Evolutionary conservation across 2,888 invertebrate genomes (phyloP).

Genomic region (Ischnura elegans): DNA sequence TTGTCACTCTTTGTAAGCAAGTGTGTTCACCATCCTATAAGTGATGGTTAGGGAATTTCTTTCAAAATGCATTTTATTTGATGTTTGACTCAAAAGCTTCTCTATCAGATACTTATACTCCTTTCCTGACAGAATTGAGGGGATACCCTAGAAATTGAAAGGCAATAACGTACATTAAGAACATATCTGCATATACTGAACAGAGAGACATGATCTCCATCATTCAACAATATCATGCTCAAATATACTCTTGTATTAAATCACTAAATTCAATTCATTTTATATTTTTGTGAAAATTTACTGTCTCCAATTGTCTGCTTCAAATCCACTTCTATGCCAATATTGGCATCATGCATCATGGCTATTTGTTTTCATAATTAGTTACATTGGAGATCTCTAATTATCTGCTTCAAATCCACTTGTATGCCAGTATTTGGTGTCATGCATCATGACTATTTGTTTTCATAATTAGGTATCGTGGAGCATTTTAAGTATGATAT

Average conservation of each 20-base stretch:
- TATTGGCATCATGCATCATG: not conserved
- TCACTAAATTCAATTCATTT: slow-evolving; percentile 47
- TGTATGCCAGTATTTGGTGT: not conserved
- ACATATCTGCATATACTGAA: slow-evolving; percentile 50
- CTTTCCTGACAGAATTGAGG: slow-evolving; percentile 33
- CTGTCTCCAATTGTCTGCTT: slow-evolving; percentile 17
- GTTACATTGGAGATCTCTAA: not conserved
- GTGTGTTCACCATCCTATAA: slow-evolving; percentile 57
- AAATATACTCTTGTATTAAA: slow-evolving; percentile 16
- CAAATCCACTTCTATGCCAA: not conserved
- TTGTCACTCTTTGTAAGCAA: slow-evolving; percentile 20
- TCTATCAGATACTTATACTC: slow-evolving; percentile 42
- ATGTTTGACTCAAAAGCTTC: slow-evolving; percentile 50
- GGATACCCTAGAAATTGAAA: slow-evolving; percentile 35
- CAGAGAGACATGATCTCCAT: slow-evolving; percentile 9
- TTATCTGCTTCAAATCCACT: not conserved
- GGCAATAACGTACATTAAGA: slow-evolving; percentile 65
- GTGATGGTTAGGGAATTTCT: slow-evolving; percentile 18
- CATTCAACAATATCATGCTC: slow-evolving; percentile 57
- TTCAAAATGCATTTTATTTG: slow-evolving; percentile 33
- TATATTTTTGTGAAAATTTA: slow-evolving; percentile 55
- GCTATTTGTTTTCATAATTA: not conserved
- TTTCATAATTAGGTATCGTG: not conserved
- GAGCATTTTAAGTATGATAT: not conserved
- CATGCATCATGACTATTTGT: not conserved